Base-by-base conservation (phyloP, 2,113 vertebrate genomes). In the Corapipo altera region DNA sequence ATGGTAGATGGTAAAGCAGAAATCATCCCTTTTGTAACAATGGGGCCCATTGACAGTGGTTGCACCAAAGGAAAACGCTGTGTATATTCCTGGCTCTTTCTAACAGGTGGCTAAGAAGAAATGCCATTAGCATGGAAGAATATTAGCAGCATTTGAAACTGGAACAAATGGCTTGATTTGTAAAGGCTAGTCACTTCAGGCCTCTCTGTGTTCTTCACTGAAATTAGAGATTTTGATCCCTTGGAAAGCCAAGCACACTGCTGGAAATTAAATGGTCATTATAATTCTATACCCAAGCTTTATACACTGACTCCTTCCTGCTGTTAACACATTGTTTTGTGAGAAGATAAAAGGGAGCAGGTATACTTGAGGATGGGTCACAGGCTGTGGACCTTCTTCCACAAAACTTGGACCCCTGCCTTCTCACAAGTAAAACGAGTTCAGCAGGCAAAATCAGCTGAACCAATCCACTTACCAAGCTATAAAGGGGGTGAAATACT, bases 171-270 rank as follows among this genome's bases (percentile, higher is more conserved):
- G 44, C 21, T 85, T 88, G 12, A 59, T 75, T 90, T 88, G 51
- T 48, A 79, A 85, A 91, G 41, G 39, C 13, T 41, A 28, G 32
- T 71, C 55, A 78, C 39, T 74, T 93, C 46, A 85, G 15, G 26
- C 9, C 43, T 37, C 61, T 67, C 70, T 44, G 8, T 85, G 43
- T 46, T 67, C 44, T 62, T 82, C 61, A 55, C 30, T 90, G 78
- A 82, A 95, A 72, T 64, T 13, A 75, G 77, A 91, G 70, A 82
- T 75, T 89, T 93, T 91, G n/a, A 90, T 85, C 51, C 37, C n/a
- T 71, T 67, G 35, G 28, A 88, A 93, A 85, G 33, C 62, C 74
- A 92, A 72, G 70, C 11, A 55, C 46, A 41, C n/a, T 77, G 21
- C 37, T 85, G 51, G 57, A 88, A 82, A 88, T 90, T 64, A 93